Conservation (phyloP, 2,888 invertebrate species). For the Lampropteryx suffumata region DNA sequence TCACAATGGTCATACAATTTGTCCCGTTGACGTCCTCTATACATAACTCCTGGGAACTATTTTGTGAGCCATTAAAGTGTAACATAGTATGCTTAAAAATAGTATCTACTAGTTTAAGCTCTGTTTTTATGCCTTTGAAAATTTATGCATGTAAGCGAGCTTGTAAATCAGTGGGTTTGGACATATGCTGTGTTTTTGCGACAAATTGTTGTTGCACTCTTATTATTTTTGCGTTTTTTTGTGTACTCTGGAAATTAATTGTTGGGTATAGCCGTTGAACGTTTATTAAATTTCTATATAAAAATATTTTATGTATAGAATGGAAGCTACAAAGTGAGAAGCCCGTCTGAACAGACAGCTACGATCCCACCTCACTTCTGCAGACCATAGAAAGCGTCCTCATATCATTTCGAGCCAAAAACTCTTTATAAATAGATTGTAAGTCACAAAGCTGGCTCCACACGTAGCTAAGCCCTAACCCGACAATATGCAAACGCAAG, state of each 20-base stretch:
- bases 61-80: constrained; percentile 59
- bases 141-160: constrained; percentile 11
- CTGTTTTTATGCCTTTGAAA: constrained; percentile 10
- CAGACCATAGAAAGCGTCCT: no score
- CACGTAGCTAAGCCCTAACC: not conserved
- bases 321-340: no score
- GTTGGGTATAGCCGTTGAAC: no score
- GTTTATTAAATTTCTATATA: no score
- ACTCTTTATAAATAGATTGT: no score
- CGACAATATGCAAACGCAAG: constrained; percentile 34
- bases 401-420: no score
- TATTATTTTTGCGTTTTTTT: not conserved
- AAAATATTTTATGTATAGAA: no score
- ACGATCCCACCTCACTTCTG: no score
- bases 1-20: constrained; percentile 64
- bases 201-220: not conserved
- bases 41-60: constrained; percentile 61
- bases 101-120: constrained; percentile 14
- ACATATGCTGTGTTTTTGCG: not conserved
- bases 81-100: constrained; percentile 40
- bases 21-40: constrained; percentile 59
- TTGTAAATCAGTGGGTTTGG: constrained; percentile 10
- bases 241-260: no score
- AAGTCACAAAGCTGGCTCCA: no score
- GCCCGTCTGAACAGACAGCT: no score